Evolutionary conservation across 2,113 vertebrate genomes (phyloP).

Genomic region (Procavia capensis): DNA sequence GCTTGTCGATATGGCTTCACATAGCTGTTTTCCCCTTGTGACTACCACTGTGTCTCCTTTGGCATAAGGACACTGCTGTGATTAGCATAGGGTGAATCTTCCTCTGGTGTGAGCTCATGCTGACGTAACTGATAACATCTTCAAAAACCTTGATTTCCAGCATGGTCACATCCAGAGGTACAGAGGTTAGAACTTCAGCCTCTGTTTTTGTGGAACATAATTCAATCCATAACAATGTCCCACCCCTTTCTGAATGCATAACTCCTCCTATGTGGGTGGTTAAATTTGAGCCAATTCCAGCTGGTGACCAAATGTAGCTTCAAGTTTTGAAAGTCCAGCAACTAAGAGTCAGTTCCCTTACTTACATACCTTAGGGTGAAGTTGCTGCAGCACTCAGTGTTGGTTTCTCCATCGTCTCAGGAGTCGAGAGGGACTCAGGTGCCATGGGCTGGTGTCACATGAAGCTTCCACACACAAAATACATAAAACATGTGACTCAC

Average conservation of each 20-base stretch:
- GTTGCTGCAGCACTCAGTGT: fast-evolving
- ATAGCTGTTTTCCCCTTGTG: neutral
- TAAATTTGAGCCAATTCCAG: neutral
- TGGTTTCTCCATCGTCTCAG: neutral
- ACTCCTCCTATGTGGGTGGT: neutral
- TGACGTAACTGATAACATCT: neutral
- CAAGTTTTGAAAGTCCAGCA: fast-evolving
- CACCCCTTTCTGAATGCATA: neutral
- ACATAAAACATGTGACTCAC: fast-evolving
- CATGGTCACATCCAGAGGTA: neutral
- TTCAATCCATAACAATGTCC: neutral
- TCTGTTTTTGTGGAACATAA: neutral
- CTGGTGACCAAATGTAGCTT: fast-evolving
- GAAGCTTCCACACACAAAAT: neutral
- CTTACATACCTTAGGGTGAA: too few relatives aligned
- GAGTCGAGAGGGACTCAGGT: fast-evolving
- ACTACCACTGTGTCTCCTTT: neutral
- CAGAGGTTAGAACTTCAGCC: neutral
- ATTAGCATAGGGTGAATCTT: neutral
- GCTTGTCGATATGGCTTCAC: neutral
- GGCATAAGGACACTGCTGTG: neutral
- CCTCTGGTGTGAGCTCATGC: neutral
- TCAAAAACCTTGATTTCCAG: neutral
- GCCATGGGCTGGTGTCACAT: fast-evolving
- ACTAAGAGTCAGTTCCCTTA: fast-evolving